Percentiles rank a stretch among this genome's conserved stretches.
Conservation (phyloP, 2,797 vertebrate species). For the Silurus aristotelis region DNA sequence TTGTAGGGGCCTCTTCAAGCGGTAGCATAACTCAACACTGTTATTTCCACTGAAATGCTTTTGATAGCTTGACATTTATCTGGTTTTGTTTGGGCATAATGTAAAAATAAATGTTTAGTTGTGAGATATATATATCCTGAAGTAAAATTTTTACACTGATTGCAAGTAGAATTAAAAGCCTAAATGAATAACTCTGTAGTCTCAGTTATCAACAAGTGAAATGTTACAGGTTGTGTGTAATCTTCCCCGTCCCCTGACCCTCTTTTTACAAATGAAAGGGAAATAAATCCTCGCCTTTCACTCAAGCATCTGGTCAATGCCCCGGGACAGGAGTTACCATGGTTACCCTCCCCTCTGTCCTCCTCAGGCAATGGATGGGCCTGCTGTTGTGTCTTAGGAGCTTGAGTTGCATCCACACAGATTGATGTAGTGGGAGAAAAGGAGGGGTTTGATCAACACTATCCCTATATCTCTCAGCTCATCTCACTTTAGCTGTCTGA, state of each 20-base stretch:
- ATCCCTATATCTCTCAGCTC: conserved; percentile 61
- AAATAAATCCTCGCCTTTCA: conserved; percentile 54
- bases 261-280: conserved; percentile 40
- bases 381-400: conserved; percentile 55
- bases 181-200: conserved; percentile 9
- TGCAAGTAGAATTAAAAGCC: background rate
- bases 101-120: background rate
- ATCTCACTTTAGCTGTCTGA: conserved; percentile 36
- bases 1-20: background rate
- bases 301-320: conserved; percentile 75
- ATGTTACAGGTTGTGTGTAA: conserved; percentile 58
- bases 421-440: conserved; percentile 32
- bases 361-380: conserved; percentile 64
- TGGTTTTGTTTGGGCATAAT: background rate
- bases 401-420: conserved; percentile 58
- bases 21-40: background rate
- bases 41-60: background rate
- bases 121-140: background rate
- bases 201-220: conserved; percentile 56
- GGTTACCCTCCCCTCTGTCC: conserved; percentile 65
- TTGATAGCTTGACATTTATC: background rate
- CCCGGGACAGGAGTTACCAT: conserved; percentile 71
- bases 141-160: background rate
- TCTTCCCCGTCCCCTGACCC: conserved; percentile 29
- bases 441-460: conserved; percentile 53